Conservation (phyloP, 2,113 vertebrate genomes). For the Platysternon megacephalum region DNA sequence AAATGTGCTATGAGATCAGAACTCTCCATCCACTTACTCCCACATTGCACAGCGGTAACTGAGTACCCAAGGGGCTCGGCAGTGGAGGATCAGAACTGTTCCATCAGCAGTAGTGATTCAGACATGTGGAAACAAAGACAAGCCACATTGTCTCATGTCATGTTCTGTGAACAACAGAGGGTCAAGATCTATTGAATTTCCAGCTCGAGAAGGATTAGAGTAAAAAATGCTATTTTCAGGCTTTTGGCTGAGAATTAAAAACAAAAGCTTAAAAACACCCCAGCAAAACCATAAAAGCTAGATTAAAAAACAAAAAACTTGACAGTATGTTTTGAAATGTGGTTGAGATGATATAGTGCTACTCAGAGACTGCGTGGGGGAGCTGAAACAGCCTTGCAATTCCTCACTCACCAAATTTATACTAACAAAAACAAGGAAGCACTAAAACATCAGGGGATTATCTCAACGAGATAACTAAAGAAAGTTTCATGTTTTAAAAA, state of each 20-base stretch:
- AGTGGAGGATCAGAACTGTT: rapidly evolving
- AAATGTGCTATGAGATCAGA: background rate
- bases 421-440: constrained; percentile 45
- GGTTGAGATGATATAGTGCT: background rate
- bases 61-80: background rate
- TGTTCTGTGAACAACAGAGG: rapidly evolving
- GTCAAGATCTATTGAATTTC: background rate
- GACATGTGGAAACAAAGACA: background rate
- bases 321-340: background rate
- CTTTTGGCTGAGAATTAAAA: background rate
- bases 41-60: rapidly evolving
- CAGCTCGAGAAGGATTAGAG: background rate
- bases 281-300: background rate
- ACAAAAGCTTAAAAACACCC: background rate
- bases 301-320: background rate
- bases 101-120: background rate
- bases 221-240: background rate
- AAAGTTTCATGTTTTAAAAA: constrained; percentile 55
- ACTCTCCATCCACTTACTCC: background rate
- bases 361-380: background rate
- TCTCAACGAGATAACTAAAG: constrained; percentile 53
- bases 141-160: background rate
- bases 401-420: constrained; percentile 42
- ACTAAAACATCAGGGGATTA: constrained; percentile 57
- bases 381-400: background rate